A percentile compares a stretch with the other conserved stretches of the same genome.
Conservation (phyloP, 2,888 invertebrate species). For the Cephalotes varians region DNA sequence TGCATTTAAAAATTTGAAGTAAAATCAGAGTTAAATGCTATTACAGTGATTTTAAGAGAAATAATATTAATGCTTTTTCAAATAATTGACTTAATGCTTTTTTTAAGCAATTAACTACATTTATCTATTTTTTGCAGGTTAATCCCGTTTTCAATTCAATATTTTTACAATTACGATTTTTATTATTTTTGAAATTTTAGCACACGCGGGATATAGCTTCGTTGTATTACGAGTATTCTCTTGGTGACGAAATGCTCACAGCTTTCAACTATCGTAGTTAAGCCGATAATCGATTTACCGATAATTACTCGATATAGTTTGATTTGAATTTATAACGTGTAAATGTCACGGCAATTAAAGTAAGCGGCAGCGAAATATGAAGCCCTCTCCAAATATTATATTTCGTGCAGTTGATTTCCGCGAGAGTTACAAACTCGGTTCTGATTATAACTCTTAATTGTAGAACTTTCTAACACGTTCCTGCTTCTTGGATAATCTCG, state of each 20-base stretch:
- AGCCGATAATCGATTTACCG: constrained; percentile 28
- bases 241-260: neutral
- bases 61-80: too few relatives aligned
- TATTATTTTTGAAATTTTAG: neutral
- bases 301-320: constrained; percentile 28
- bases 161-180: neutral
- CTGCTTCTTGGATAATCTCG: constrained; percentile 19
- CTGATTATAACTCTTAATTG: constrained; percentile 68
- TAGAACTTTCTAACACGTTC: constrained; percentile 66
- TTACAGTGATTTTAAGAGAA: neutral
- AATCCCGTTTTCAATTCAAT: neutral
- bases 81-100: neutral
- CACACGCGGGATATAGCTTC: neutral
- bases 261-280: constrained; percentile 19
- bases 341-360: constrained; percentile 41
- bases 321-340: constrained; percentile 33
- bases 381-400: constrained; percentile 44
- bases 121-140: neutral
- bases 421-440: constrained; percentile 23
- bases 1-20: neutral
- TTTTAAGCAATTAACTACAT: neutral
- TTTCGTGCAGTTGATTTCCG: constrained; percentile 36
- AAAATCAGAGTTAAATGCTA: neutral
- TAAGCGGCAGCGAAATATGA: neutral
- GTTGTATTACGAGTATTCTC: constrained; percentile 8